Conservation (phyloP, 2,888 invertebrate species). For the Leucophenga maculata region DNA sequence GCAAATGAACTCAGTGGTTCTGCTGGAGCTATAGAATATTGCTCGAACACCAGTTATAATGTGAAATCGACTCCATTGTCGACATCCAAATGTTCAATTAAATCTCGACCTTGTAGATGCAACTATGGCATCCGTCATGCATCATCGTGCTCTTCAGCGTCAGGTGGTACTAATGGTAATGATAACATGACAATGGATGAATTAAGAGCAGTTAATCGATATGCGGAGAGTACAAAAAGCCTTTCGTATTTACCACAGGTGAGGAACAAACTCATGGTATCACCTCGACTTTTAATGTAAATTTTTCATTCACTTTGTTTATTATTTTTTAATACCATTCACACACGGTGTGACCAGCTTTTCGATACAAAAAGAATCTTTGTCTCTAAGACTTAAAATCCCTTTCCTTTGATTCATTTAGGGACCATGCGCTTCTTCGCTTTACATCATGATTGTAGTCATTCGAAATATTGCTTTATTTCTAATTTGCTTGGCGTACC, state of each 20-base stretch:
- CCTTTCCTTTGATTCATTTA: too few relatives aligned
- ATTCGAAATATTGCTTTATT: too few relatives aligned
- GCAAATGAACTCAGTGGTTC: neutral
- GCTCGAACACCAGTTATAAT: conserved; percentile 31
- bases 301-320: conserved; percentile 30
- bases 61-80: conserved; percentile 36
- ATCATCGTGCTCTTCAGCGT: conserved; percentile 77
- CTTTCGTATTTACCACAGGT: conserved; percentile 93
- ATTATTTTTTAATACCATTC: too few relatives aligned
- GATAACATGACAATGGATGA: conserved; percentile 85
- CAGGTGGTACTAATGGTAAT: conserved; percentile 68
- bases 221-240: conserved; percentile 93
- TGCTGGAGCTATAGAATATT: neutral
- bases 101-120: conserved; percentile 63
- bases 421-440: too few relatives aligned
- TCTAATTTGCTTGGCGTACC: too few relatives aligned
- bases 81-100: conserved; percentile 26
- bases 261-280: conserved; percentile 73
- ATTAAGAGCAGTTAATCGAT: conserved; percentile 87
- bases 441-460: too few relatives aligned
- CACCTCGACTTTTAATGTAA: conserved; percentile 71
- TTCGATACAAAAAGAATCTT: too few relatives aligned
- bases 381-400: too few relatives aligned
- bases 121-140: conserved; percentile 70
- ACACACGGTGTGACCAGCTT: too few relatives aligned